phyloP scores from a whole-genome alignment of 2,888 invertebrate species.

The Blastobasis lacticolella region DNA sequence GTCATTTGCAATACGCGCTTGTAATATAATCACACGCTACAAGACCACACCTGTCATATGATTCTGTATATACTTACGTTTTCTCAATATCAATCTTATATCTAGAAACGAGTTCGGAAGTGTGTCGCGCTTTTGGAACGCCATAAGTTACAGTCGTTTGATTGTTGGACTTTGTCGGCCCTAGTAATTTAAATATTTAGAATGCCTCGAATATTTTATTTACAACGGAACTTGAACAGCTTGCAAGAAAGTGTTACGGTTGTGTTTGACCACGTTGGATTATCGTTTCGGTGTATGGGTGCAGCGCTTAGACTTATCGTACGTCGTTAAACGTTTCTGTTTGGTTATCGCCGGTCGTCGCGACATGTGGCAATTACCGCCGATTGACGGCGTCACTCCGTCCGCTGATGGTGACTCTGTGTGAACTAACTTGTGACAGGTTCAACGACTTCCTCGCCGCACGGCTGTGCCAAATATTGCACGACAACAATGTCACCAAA shows the following conservation, averaged over 20 bases:
- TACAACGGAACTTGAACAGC: constrained; percentile 1
- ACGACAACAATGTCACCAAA: constrained; percentile 3
- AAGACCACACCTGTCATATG: constrained; percentile 6
- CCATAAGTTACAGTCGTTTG: not conserved
- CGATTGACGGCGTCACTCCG: constrained; percentile 21
- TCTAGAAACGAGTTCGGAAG: too few species aligned
- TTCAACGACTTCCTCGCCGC: constrained; percentile 39
- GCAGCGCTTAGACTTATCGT: too few species aligned
- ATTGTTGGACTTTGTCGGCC: not conserved
- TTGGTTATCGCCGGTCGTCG: constrained; percentile 19
- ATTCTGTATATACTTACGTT: too few species aligned
- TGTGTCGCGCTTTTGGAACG: not conserved
- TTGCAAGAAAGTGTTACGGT: constrained; percentile 7
- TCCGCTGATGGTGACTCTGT: constrained; percentile 10
- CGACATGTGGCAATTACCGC: constrained; percentile 31
- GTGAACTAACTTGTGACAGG: constrained; percentile 26
- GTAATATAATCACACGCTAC: constrained; percentile 30
- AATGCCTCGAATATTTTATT: not conserved
- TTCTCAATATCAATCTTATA: not conserved
- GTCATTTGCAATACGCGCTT: constrained; percentile 40
- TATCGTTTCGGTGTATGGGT: constrained; percentile 7
- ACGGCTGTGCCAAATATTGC: constrained; percentile 34
- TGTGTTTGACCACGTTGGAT: constrained; percentile 6
- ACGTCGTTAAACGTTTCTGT: constrained; percentile 18
- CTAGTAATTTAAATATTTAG: not conserved